Conservation (phyloP, 1,140 invertebrate genomes). For the Halictus rubicundus region DNA sequence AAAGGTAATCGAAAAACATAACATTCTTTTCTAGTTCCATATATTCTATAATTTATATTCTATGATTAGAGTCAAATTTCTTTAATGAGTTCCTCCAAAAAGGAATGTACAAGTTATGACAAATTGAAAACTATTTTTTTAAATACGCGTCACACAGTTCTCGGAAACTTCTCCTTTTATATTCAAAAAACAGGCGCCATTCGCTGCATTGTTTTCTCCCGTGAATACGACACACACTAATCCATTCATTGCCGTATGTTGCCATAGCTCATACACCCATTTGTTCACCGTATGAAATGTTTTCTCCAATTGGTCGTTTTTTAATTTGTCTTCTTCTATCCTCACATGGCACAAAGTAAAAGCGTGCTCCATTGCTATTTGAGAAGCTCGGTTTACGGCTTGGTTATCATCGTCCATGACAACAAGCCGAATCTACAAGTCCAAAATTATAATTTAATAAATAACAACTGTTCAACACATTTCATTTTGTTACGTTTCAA, state of each 20-base stretch:
- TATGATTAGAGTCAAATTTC: background rate
- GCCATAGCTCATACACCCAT: constrained; percentile 84
- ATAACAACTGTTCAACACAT: too few species aligned
- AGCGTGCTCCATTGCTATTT: constrained; percentile 79
- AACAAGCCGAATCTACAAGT: constrained; percentile 69
- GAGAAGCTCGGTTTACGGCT: constrained; percentile 79
- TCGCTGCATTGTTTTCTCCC: constrained; percentile 78
- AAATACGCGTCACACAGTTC: constrained; percentile 9
- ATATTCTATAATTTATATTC: constrained; percentile 10
- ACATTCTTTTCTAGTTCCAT: background rate
- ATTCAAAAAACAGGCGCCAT: constrained; percentile 81
- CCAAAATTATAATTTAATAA: too few species aligned
- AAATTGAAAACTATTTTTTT: background rate
- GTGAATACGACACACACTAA: constrained; percentile 83
- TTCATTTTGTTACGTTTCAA: too few species aligned
- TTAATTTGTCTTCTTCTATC: constrained; percentile 74
- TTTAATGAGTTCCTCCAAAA: constrained; percentile 6
- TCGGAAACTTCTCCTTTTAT: constrained; percentile 71
- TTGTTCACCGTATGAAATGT: constrained; percentile 82
- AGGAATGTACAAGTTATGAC: constrained; percentile 10
- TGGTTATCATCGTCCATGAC: constrained; percentile 79
- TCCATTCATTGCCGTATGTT: constrained; percentile 80
- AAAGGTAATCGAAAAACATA: constrained; percentile 16
- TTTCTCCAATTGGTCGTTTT: constrained; percentile 74
- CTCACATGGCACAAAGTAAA: constrained; percentile 84